Conservation (phyloP, 2,888 invertebrate species). For the Cacoxenus indagator region DNA sequence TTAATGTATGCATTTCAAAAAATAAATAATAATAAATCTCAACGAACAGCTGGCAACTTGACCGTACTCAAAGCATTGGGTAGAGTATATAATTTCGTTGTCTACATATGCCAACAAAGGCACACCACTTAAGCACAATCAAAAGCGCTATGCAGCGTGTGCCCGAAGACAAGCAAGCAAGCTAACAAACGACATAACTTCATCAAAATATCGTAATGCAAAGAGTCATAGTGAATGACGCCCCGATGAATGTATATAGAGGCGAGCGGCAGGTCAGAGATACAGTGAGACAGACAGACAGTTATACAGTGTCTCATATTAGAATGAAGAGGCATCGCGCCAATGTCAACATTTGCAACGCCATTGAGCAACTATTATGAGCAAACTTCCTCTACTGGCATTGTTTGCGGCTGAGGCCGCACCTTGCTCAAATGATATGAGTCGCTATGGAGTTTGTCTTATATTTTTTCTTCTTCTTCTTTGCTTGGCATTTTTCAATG, state of each 20-base stretch:
- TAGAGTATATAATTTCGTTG: background rate
- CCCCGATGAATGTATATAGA: no score
- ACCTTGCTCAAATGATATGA: background rate
- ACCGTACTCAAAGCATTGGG: background rate
- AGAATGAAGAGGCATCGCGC: conserved; percentile 23
- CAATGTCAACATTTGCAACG: conserved; percentile 23
- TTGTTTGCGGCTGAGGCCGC: background rate
- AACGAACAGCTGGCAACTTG: background rate
- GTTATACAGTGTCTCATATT: background rate
- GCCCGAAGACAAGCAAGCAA: background rate
- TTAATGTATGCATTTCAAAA: background rate
- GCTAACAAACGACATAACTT: conserved; percentile 6
- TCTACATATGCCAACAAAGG: background rate
- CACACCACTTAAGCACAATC: background rate
- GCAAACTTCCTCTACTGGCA: background rate
- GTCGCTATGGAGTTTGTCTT: background rate
- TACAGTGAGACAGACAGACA: background rate
- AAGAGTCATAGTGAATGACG: background rate
- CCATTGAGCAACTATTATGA: conserved; percentile 13
- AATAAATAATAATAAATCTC: background rate
- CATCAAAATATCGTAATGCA: conserved; percentile 6
- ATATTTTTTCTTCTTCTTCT: no score
- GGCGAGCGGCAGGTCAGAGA: no score
- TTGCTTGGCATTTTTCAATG: conserved; percentile 34
- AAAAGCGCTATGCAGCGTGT: background rate